Conservation (phyloP, 2,888 invertebrate genomes). For the Tanypteryx hageni region DNA sequence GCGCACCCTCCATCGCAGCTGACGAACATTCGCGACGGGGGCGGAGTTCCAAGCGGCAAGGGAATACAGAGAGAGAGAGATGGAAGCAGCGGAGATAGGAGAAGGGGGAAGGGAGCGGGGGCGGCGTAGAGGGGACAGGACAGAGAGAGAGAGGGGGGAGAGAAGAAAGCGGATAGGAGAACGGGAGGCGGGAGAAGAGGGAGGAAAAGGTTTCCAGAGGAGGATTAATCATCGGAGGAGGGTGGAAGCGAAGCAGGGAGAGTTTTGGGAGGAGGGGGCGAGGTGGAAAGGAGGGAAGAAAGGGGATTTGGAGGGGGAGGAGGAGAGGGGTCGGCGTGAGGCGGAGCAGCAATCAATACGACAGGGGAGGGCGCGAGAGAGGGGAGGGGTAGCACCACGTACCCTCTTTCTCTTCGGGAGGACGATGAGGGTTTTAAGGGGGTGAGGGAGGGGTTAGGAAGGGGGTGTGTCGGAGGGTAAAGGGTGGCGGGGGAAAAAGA, state of each 20-base stretch:
- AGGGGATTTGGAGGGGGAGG: constrained; percentile 67
- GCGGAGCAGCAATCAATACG: constrained; percentile 70
- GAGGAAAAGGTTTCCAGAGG: constrained; percentile 69
- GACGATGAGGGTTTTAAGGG: constrained; percentile 45
- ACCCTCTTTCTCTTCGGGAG: constrained; percentile 3
- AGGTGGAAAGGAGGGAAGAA: constrained; percentile 66
- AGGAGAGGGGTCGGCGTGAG: constrained; percentile 73
- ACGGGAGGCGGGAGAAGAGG: constrained; percentile 70
- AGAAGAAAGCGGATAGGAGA: constrained; percentile 67
- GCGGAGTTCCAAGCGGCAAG: constrained; percentile 36
- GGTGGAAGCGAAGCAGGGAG: constrained; percentile 49
- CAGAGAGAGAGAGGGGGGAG: constrained; percentile 68
- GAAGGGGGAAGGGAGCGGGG: constrained; percentile 65
- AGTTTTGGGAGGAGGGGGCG: constrained; percentile 64
- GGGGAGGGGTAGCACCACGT: neutral
- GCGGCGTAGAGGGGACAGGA: constrained; percentile 47
- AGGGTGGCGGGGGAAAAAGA: neutral
- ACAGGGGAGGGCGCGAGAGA: constrained; percentile 67
- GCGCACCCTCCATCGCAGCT: constrained; percentile 39
- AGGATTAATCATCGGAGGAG: constrained; percentile 70
- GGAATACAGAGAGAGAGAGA: neutral
- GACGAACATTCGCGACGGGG: constrained; percentile 42
- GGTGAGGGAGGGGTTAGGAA: neutral
- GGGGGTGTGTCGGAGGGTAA: neutral
- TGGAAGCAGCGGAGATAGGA: too few species aligned